phyloP scores from a whole-genome alignment of 2,113 vertebrate genomes.

The Chauna torquata region DNA sequence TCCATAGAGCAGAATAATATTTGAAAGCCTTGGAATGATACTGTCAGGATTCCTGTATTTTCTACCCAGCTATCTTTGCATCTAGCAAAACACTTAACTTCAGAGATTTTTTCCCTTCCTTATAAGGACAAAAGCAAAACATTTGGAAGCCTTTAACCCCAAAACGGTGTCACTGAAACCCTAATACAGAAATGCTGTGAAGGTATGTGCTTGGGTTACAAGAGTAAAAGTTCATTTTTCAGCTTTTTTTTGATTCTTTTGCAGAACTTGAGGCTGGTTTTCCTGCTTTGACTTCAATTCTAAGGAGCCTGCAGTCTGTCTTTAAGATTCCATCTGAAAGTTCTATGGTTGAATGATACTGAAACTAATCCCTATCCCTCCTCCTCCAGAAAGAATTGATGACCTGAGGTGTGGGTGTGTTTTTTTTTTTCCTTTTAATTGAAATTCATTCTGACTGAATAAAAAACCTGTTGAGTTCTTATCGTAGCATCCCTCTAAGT shows the following conservation, averaged over 20 bases:
- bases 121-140: not conserved
- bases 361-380: not conserved
- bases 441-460: not conserved
- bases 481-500: not conserved
- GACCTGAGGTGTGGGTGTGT: not conserved
- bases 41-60: not conserved
- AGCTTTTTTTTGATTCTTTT: not conserved
- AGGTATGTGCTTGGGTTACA: not conserved
- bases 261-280: not conserved
- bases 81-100: not conserved
- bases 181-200: not conserved
- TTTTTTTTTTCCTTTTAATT: not conserved
- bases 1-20: not conserved
- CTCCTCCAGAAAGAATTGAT: no score
- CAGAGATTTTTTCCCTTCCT: not conserved
- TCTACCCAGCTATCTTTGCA: not conserved
- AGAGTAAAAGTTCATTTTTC: not conserved
- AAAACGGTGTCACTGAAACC: not conserved
- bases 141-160: not conserved
- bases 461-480: not conserved
- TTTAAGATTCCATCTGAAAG: not conserved
- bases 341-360: not conserved
- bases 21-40: not conserved
- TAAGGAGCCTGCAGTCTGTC: not conserved
- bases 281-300: not conserved